Conservation (phyloP, 1,140 invertebrate species). For the Asbolus verrucosus region DNA sequence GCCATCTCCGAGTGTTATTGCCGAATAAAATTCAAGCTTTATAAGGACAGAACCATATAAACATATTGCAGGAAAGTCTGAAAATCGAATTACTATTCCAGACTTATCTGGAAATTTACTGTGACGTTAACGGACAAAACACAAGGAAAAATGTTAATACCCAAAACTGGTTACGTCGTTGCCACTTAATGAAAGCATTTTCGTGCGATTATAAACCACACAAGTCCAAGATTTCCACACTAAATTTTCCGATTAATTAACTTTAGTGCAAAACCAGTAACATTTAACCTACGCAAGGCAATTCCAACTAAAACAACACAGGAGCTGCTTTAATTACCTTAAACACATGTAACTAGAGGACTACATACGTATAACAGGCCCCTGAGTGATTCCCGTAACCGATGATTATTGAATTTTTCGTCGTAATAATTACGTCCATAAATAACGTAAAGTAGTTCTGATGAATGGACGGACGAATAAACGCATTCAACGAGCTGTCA, state of each 20-base stretch:
- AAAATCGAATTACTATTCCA: slow-evolving; percentile 20
- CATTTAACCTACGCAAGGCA: slow-evolving; percentile 7
- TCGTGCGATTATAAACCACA: neutral
- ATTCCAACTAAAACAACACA: slow-evolving; percentile 5
- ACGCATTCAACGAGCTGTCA: slow-evolving; percentile 33
- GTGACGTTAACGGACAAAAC: slow-evolving; percentile 4
- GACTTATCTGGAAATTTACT: slow-evolving; percentile 8
- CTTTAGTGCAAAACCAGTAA: slow-evolving; percentile 4
- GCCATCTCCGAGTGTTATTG: neutral
- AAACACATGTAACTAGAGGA: neutral
- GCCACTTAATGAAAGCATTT: too few species aligned
- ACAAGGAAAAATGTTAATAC: neutral
- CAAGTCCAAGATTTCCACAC: neutral
- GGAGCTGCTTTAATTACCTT: slow-evolving; percentile 4
- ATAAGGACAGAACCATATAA: slow-evolving; percentile 18
- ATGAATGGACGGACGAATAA: slow-evolving; percentile 29
- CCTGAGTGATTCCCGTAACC: too few species aligned
- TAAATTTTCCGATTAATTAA: slow-evolving; percentile 11
- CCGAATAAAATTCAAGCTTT: slow-evolving; percentile 20
- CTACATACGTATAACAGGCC: neutral
- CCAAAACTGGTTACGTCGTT: neutral
- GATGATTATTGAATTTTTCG: neutral
- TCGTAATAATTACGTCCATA: slow-evolving; percentile 2
- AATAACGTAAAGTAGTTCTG: neutral
- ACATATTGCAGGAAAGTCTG: slow-evolving; percentile 11